Conservation (phyloP, 2,888 invertebrate species). For the Sipha maydis region DNA sequence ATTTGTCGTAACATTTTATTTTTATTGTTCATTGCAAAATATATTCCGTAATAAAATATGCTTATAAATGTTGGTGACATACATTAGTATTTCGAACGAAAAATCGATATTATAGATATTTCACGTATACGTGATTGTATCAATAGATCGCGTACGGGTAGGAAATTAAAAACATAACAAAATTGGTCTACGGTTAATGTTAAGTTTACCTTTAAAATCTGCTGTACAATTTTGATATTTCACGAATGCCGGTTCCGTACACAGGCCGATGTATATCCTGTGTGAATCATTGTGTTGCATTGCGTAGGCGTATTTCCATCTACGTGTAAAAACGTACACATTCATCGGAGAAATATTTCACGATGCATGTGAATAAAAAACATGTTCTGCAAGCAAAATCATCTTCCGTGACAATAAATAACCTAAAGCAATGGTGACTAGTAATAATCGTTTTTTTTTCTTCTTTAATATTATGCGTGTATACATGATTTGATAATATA, state of each 20-base stretch:
- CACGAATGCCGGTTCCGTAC: not conserved
- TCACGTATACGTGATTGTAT: no score
- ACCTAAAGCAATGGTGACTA: conserved; percentile 30
- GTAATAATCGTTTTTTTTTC: conserved; percentile 8
- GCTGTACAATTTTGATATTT: not conserved
- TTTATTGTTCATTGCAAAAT: no score
- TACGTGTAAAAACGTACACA: conserved; percentile 1
- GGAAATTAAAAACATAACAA: no score
- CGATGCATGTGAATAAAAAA: conserved; percentile 10
- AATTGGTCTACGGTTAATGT: no score
- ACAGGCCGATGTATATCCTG: conserved; percentile 43
- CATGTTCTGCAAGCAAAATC: conserved; percentile 29
- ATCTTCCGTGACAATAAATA: conserved; percentile 50
- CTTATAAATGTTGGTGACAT: no score
- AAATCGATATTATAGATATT: no score
- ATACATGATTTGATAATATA: not conserved
- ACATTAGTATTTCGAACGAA: no score
- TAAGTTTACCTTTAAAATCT: not conserved
- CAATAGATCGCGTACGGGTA: no score
- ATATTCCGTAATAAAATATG: no score
- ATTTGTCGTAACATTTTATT: no score
- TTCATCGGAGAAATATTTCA: conserved; percentile 5
- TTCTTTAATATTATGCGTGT: not conserved
- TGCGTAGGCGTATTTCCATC: conserved; percentile 53
- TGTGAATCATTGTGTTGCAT: conserved; percentile 39